Evolutionary conservation across 1,140 invertebrate species (phyloP), one percentile per base, ranked within the genome.

Genomic region (Thaumatotibia leucotreta): DNA sequence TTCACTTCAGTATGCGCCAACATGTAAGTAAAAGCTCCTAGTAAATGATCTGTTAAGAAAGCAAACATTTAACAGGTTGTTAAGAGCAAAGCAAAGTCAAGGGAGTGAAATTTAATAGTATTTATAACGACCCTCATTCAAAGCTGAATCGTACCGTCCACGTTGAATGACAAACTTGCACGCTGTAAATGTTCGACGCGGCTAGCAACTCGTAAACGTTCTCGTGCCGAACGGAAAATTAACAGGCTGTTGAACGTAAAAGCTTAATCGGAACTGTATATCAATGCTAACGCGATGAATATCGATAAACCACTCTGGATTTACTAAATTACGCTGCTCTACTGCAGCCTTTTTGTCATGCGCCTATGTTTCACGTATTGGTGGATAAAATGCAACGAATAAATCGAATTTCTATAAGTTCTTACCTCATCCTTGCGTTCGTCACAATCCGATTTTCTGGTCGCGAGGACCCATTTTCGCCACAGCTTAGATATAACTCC

Each of bases 401-500:
- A 31, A n/a, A 39, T 29, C 22, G 4, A 61, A 54, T 61, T 24
- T 24, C 24, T 11, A 65, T 68, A 50, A 62, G 14, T 61, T 63
- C 8, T 70, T 70, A 88, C 88, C 76, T 88, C 82, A 49, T 86
- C 80, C 73, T 86, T 84, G 1, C 67, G 70, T 11, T 74, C 50
- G 52, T 86, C 83, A 54, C 86, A 88, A 9, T 82, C 79, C 0
- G 82, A 74, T 61, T 84, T 83, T 65, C 80, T 84, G 49, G 70
- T 82, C 4, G 70, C 80, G 22, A 78, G 67, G 14, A 84, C 97
- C 98, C 98, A 99, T 91, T 97, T 97, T 82, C 97, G 97, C 88
- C 96, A 95, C 45, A 99, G 86, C 86, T 98, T 97, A 31, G 96
- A 94, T 75, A 99, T 92, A 73, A 97, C 96, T 1, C 97, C 98